A percentile compares a stretch with the other conserved stretches of the same genome.
phyloP scores from a whole-genome alignment of 1,140 invertebrate species.

The Thrips palmi region DNA sequence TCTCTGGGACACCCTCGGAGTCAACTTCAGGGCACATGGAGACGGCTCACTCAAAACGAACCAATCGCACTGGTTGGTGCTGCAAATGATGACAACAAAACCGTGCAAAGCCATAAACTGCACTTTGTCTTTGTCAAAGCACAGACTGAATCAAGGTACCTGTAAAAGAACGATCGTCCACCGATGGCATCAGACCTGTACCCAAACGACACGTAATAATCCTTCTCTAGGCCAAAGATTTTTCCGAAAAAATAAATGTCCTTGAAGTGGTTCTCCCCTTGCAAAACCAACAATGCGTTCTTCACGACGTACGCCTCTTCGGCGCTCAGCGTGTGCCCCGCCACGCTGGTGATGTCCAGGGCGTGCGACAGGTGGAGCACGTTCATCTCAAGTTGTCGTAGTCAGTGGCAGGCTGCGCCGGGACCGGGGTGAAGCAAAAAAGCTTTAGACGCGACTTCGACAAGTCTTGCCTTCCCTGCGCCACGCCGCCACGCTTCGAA shows the following conservation, averaged over 20 bases:
- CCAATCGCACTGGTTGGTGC: constrained; percentile 46
- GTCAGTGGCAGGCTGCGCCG: too few relatives aligned
- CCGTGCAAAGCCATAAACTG: constrained; percentile 6
- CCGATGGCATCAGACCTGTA: constrained; percentile 42
- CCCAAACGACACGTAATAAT: constrained; percentile 57
- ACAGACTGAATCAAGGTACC: constrained; percentile 18
- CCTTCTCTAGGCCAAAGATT: constrained; percentile 40
- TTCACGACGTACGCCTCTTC: constrained; percentile 44
- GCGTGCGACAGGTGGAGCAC: too few relatives aligned
- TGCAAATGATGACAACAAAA: constrained; percentile 17
- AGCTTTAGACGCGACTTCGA: too few relatives aligned
- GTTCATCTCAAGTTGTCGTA: too few relatives aligned
- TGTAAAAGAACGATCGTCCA: constrained; percentile 47
- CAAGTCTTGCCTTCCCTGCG: too few relatives aligned
- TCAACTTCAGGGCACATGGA: constrained; percentile 34
- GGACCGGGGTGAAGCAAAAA: too few relatives aligned
- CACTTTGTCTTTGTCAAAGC: constrained; percentile 3
- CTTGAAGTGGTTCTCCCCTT: constrained; percentile 55
- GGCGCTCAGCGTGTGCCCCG: constrained; percentile 34
- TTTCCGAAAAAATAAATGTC: constrained; percentile 56
- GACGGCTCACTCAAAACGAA: constrained; percentile 38
- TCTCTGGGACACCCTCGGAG: constrained; percentile 28
- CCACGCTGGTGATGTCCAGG: too few relatives aligned
- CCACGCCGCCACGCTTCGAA: too few relatives aligned
- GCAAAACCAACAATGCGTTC: constrained; percentile 46